Evolutionary conservation across 2,113 vertebrate genomes (phyloP).

Genomic region (Strix aluco): DNA sequence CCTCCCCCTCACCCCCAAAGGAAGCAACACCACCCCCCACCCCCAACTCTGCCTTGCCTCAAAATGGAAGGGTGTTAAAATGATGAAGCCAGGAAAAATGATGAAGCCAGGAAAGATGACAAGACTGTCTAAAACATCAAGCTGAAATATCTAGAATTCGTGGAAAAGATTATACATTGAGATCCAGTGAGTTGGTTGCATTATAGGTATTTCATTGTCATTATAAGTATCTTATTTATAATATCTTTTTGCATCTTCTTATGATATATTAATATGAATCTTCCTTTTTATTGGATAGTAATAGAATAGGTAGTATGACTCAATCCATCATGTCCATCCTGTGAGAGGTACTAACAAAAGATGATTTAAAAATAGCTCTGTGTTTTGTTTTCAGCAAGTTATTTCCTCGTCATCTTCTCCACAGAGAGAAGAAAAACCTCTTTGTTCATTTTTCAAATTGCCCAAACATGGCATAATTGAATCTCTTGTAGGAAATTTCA

Average conservation of each 20-base stretch:
- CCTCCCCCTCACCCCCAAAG: no score
- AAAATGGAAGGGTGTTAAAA: background rate
- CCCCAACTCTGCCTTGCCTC: background rate
- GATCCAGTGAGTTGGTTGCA: background rate
- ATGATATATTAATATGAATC: background rate
- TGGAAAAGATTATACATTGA: background rate
- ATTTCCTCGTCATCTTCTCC: background rate
- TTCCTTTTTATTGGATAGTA: background rate
- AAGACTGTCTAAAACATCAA: background rate
- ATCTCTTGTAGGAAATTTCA: background rate
- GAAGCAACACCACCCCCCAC: no score
- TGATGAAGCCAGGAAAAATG: background rate
- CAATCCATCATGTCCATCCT: background rate
- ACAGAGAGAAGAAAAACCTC: background rate
- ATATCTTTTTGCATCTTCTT: background rate
- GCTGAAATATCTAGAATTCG: background rate
- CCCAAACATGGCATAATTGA: background rate
- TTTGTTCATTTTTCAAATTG: background rate
- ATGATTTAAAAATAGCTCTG: background rate
- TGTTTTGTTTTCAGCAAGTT: background rate
- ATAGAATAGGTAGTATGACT: background rate
- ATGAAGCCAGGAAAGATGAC: background rate
- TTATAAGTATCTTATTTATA: background rate
- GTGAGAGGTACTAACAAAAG: conserved; percentile 13
- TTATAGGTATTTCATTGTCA: background rate